Percentiles rank a stretch among this genome's conserved stretches.
Evolutionary conservation across 92 coral and sea anemone species (phyloP).

Genomic region (Ricordea florida): DNA sequence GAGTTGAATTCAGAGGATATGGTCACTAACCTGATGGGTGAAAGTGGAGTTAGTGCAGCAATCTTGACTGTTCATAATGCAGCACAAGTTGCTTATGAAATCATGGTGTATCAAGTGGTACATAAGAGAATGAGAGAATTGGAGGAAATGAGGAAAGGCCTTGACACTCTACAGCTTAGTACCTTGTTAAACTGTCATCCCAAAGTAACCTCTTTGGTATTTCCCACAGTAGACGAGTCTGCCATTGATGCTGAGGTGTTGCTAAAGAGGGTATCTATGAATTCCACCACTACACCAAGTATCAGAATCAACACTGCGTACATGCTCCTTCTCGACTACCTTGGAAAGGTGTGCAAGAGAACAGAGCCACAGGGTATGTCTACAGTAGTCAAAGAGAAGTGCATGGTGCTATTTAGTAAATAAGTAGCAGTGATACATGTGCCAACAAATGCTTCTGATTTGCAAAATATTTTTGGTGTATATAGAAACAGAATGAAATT

Average conservation of each 20-base stretch:
- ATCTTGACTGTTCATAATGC: slow-evolving; percentile 5
- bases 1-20: slow-evolving; percentile 27
- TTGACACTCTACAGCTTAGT: slow-evolving; percentile 14
- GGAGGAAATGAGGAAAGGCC: slow-evolving; percentile 40
- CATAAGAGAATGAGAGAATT: slow-evolving; percentile 40
- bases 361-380: slow-evolving; percentile 9
- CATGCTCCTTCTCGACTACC: slow-evolving; percentile 24
- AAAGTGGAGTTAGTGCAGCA: slow-evolving; percentile 36
- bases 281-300: slow-evolving; percentile 8
- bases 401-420: background rate
- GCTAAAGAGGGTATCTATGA: background rate
- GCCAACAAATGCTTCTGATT: background rate
- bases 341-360: slow-evolving; percentile 31
- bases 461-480: background rate
- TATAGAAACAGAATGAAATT: background rate
- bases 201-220: slow-evolving; percentile 13
- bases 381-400: background rate
- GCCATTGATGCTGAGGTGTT: slow-evolving; percentile 24
- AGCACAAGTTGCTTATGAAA: slow-evolving; percentile 40
- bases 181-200: slow-evolving; percentile 24
- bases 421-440: background rate
- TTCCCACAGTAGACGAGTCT: slow-evolving; percentile 36
- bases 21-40: slow-evolving; percentile 4
- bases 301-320: slow-evolving; percentile 5
- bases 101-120: slow-evolving; percentile 48